phyloP scores from a whole-genome alignment of 2,113 vertebrate species.

The Apteryx mantelli region DNA sequence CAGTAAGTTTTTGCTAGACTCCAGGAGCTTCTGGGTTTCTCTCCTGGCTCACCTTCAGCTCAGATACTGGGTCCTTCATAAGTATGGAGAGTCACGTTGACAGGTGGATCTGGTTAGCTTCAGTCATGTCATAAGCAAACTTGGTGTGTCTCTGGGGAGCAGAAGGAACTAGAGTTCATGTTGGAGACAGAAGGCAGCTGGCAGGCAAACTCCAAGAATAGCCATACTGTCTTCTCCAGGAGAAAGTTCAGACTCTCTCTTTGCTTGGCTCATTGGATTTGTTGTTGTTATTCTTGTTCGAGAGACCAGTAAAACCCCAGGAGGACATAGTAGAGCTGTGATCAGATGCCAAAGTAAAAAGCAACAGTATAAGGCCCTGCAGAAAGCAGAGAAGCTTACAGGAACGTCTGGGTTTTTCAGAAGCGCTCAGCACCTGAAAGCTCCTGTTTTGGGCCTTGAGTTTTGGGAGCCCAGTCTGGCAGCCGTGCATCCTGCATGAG shows the following conservation, averaged over 20 bases:
- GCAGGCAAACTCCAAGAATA: not conserved
- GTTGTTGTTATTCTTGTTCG: constrained; percentile 58
- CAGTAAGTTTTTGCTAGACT: not conserved
- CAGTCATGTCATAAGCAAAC: not conserved
- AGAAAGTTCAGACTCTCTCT: constrained; percentile 46
- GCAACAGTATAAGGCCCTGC: not conserved
- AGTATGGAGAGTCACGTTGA: not conserved
- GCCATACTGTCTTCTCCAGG: not conserved
- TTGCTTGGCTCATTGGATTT: not conserved
- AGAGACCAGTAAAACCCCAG: constrained; percentile 20
- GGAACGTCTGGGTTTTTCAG: constrained; percentile 21
- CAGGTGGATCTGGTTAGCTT: constrained; percentile 23
- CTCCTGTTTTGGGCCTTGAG: not conserved
- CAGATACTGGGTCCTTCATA: not conserved
- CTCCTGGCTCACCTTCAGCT: not conserved
- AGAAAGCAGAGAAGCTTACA: not conserved
- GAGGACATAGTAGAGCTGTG: not conserved
- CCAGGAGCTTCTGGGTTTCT: not conserved
- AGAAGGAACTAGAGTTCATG: not conserved
- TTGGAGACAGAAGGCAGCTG: constrained; percentile 31
- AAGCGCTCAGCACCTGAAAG: not conserved
- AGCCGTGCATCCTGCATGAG: not conserved
- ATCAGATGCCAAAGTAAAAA: constrained; percentile 40
- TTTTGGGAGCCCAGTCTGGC: not conserved
- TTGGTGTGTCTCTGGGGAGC: not conserved